Evolutionary conservation across 2,797 vertebrate genomes (phyloP), one percentile per base, ranked within the genome.

Genomic region (Xiphophorus birchmanni): DNA sequence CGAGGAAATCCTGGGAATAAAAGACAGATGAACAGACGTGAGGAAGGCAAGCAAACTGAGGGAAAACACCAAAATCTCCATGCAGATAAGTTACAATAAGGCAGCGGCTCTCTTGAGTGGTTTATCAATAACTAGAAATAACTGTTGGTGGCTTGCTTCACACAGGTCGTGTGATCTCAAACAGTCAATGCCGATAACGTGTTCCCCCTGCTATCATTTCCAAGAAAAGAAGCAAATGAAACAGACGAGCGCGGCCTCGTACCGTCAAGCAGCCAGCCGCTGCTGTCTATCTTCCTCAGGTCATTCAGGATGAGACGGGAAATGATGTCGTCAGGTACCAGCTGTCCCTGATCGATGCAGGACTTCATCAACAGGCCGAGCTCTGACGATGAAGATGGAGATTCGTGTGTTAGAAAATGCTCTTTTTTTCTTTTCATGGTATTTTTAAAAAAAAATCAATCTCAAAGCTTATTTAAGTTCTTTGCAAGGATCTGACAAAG

Each of bases 241-340:
- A 21, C 21, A 77, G 72, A 77, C 48, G 37, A 73, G 8, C 44
- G 18, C 10, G 32, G 17, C 40, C 45, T 65, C 82, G 90, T 94
- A 99, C 99, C 99, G 77, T 99, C 99, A n/a, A 99, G 91, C 13
- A 99, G 95, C 98, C 98, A 98, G 94, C 90, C 95, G 83, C 87
- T 93, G 1, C 65, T 86, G 35, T 94, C 91, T 52, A 98, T 90
- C 8, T 81, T 89, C 83, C 95, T 96, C 80, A 99, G 95, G 86
- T 98, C 97, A 23, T 87, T 93, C 76, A 99, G 93, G 91, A 98
- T 96, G 82, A 99, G 94, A 12, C 93, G 96, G 29, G 98, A 98
- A 85, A 99, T 99, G 91, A 99, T 94, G 26, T 97, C 96, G 90
- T 99, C 99, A 10, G 99, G 98, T 76, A 98, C 97, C 92, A 99